These are phyloP conservation scores for Pycnomerus fuliginosus DNA, from an alignment of 2,888 invertebrate species.

Conservation along the genomic window DNA sequence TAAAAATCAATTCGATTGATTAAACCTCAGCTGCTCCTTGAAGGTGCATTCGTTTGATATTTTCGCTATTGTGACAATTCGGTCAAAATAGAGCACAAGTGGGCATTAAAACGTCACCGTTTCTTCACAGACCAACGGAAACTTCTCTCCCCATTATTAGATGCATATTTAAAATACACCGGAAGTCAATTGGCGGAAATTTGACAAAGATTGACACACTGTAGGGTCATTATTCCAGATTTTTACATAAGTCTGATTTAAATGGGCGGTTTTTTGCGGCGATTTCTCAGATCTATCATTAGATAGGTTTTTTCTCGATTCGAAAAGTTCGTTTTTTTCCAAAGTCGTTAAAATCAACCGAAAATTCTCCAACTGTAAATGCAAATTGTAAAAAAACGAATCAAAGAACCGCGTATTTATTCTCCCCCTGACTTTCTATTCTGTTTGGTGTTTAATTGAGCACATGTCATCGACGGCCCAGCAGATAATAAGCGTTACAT, in stretches of 20 bases:
- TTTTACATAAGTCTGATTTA: slow-evolving; percentile 16
- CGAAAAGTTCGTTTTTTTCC: neutral
- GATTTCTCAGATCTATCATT: slow-evolving; percentile 22
- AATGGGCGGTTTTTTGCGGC: slow-evolving; percentile 3
- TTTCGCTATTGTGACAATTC: slow-evolving; percentile 40
- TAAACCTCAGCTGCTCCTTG: slow-evolving; percentile 5
- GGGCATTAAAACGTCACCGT: slow-evolving; percentile 9
- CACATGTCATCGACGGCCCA: slow-evolving; percentile 24
- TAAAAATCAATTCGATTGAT: neutral
- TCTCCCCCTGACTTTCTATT: slow-evolving; percentile 11
- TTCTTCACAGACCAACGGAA: slow-evolving; percentile 13
- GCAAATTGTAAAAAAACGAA: neutral
- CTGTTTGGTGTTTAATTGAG: slow-evolving; percentile 14
- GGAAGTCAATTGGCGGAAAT: slow-evolving; percentile 45
- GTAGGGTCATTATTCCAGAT: slow-evolving; percentile 35
- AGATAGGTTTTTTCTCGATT: slow-evolving; percentile 15
- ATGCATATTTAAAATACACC: slow-evolving; percentile 12
- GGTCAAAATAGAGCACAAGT: slow-evolving; percentile 41
- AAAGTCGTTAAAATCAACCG: slow-evolving; percentile 4
- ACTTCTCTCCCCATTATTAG: slow-evolving; percentile 3
- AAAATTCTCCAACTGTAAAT: neutral
- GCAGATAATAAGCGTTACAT: slow-evolving; percentile 40
- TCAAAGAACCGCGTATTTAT: neutral
- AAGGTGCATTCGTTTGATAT: slow-evolving; percentile 28
- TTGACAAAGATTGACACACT: slow-evolving; percentile 42